Evolutionary conservation across 2,113 vertebrate genomes (phyloP).

Genomic region (Neogale vison): DNA sequence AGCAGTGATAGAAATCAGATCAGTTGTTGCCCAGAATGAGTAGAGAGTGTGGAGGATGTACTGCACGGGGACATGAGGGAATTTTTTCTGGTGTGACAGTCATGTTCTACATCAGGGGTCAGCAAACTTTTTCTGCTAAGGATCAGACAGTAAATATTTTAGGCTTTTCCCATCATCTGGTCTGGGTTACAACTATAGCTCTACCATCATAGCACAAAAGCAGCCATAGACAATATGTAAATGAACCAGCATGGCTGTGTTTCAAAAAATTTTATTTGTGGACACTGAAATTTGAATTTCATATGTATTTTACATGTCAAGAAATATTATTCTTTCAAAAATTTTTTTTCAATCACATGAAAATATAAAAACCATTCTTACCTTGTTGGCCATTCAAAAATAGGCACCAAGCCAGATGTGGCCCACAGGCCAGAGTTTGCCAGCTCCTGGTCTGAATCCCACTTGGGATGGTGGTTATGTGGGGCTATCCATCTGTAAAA

Average conservation of each 20-base stretch:
- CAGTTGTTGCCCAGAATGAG: neutral
- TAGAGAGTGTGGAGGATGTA: neutral
- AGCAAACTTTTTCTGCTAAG: constrained; percentile 4
- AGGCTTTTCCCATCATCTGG: neutral
- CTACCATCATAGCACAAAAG: neutral
- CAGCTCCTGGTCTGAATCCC: neutral
- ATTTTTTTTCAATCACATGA: neutral
- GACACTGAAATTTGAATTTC: constrained; percentile 59
- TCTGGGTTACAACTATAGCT: neutral
- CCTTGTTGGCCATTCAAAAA: neutral
- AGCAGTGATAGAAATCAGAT: neutral
- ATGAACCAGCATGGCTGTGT: neutral
- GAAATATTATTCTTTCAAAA: constrained; percentile 33
- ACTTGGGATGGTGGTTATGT: neutral
- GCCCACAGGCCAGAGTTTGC: neutral
- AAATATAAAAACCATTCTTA: constrained; percentile 24
- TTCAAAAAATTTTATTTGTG: constrained; percentile 42
- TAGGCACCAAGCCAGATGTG: neutral
- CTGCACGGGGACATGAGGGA: neutral
- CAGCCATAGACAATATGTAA: neutral
- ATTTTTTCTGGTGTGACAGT: neutral
- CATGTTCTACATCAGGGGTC: neutral
- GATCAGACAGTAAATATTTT: neutral
- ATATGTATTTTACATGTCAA: constrained; percentile 30
- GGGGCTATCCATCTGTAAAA: neutral